A percentile compares a stretch with the other conserved stretches of the same genome.
Evolutionary conservation across 2,888 invertebrate genomes (phyloP).

Genomic region (Autographa pulchrina): DNA sequence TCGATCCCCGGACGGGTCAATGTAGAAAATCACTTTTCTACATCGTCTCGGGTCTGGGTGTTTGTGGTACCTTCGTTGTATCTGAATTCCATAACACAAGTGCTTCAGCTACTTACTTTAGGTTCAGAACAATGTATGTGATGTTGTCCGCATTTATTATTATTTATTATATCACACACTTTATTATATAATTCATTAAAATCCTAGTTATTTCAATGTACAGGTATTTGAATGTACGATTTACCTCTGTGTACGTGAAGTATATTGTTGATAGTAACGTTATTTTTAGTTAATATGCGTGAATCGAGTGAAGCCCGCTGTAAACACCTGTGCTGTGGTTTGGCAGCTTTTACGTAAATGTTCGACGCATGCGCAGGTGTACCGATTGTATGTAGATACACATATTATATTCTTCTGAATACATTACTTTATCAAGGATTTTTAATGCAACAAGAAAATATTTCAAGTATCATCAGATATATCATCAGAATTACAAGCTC

Average conservation of each 20-base stretch:
- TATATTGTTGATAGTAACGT: constrained; percentile 8
- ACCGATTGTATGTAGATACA: constrained; percentile 12
- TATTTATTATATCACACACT: no score
- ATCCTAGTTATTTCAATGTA: neutral
- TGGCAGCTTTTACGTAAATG: constrained; percentile 50
- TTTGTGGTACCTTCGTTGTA: no score
- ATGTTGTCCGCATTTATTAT: no score
- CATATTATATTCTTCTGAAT: neutral
- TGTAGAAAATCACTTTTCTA: no score
- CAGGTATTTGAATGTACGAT: neutral
- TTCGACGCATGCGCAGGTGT: constrained; percentile 31
- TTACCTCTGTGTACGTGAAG: neutral
- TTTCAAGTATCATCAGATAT: neutral
- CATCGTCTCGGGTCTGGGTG: no score
- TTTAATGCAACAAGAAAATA: neutral
- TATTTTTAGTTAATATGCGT: constrained; percentile 31
- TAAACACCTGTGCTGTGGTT: constrained; percentile 50
- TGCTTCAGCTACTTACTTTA: no score
- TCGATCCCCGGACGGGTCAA: no score
- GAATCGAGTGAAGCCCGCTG: constrained; percentile 19
- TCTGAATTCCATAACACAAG: no score
- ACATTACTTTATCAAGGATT: neutral
- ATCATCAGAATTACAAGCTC: no score
- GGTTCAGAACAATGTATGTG: no score
- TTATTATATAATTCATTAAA: no score